These are phyloP conservation scores for Trichopria drosophilae DNA, from an alignment of 2,888 invertebrate genomes.

Conservation along the genomic window DNA sequence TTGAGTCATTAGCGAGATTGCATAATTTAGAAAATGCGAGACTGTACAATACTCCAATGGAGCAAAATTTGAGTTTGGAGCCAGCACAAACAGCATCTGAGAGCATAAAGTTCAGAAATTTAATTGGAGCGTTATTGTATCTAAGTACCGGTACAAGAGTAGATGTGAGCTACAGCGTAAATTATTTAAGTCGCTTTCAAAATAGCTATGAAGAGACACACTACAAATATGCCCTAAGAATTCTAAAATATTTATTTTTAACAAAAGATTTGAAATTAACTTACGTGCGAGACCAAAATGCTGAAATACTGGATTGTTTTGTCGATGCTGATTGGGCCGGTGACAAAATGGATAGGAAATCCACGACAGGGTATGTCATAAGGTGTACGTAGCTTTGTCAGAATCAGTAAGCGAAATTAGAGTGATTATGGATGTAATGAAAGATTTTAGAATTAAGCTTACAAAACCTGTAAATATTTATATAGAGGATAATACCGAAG, in stretches of 20 bases:
- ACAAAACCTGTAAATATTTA: conserved; percentile 17
- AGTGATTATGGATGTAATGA: too few relatives aligned
- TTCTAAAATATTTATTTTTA: conserved; percentile 41
- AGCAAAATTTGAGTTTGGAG: conserved; percentile 18
- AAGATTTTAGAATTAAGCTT: conserved; percentile 12
- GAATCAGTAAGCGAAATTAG: conserved; percentile 26
- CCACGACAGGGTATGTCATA: conserved; percentile 18
- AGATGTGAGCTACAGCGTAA: conserved; percentile 28
- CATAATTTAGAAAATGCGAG: conserved; percentile 7
- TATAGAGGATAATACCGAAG: conserved; percentile 27
- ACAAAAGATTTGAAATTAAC: conserved; percentile 36
- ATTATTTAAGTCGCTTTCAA: too few relatives aligned
- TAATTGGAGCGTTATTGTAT: too few relatives aligned
- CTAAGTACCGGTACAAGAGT: conserved; percentile 17
- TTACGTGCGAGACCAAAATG: conserved; percentile 30
- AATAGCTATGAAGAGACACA: conserved; percentile 41
- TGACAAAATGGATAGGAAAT: conserved; percentile 36
- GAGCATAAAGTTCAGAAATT: conserved; percentile 18
- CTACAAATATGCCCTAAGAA: too few relatives aligned
- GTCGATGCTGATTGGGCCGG: conserved; percentile 51
- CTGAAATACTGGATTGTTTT: too few relatives aligned
- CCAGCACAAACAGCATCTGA: conserved; percentile 1
- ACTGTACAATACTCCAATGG: too few relatives aligned
- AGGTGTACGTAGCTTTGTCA: conserved; percentile 31
- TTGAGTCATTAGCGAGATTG: too few relatives aligned